Evolutionary conservation across 1,140 invertebrate genomes (phyloP), one percentile per base, ranked within the genome.

Genomic region (Thaumatotibia leucotreta): DNA sequence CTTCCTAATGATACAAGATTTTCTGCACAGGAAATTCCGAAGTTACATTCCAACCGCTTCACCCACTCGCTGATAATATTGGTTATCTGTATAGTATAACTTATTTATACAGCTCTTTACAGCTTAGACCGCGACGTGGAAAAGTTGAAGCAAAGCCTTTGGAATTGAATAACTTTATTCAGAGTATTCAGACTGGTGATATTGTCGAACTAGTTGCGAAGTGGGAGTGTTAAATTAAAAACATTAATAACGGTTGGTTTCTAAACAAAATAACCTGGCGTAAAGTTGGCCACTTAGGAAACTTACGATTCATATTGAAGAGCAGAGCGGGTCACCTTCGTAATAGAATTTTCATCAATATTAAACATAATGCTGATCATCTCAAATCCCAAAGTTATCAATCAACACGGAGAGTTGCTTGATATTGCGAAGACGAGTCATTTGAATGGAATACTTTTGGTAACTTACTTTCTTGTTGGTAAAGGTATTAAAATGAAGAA

Each of bases 161-260:
- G 24, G 52, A 27, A 58, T 58, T 58, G 52, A 58, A 58, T 58
- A 58, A 58, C 52, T 58, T 58, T 31, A 58, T 58, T 58, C n/a
- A n/a, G n/a, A n/a, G 31, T 4, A 5, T 5, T 32, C 52, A 58
- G n/a, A 4, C 52, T n/a, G 52, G 29, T 27, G 27, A 58, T 8
- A 9, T 27, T 58, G 52, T 58, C 52, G 24, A 31, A 14, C 11
- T 58, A 20, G 29, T 24, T 58, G 52, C n/a, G 52, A 58, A 58
- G 23, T 27, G 50, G 23, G 50, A 54, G 14, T 39, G 1, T 11
- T 11, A 54, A 54, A 14, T 8, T 52, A 23, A 52, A 23, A 24
- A 22, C 23, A 8, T 4, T 11, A 8, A 22, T 50, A 17, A 22
- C 10, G 10, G 9, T 50, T 14, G 9, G n/a, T 10, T 24, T n/a